These are phyloP conservation scores for Vultur gryphus DNA, from an alignment of 2,797 vertebrate genomes.

Conservation along the genomic window DNA sequence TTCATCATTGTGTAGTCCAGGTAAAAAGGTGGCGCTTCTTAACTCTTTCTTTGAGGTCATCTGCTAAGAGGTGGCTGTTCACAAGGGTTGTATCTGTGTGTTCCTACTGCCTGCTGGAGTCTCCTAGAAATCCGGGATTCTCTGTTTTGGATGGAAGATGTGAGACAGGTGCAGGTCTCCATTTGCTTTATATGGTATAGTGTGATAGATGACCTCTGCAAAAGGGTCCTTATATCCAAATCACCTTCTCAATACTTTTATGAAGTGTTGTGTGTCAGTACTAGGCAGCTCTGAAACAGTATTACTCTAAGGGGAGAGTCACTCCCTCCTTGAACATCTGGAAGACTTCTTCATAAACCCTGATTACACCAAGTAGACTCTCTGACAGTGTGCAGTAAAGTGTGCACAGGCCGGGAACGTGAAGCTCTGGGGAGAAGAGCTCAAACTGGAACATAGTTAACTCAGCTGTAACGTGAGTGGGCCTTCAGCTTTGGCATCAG, in stretches of 20 bases:
- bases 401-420: fast-evolving
- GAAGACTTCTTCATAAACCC: neutral
- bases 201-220: neutral
- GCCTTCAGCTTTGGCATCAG: neutral
- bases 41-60: neutral
- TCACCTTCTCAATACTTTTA: neutral
- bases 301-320: neutral
- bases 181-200: neutral
- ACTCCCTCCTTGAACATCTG: neutral
- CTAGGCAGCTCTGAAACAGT: neutral
- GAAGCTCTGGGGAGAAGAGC: neutral
- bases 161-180: neutral
- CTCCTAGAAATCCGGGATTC: neutral
- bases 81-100: neutral
- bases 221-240: neutral
- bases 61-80: neutral
- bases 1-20: neutral
- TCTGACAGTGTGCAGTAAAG: neutral
- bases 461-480: neutral
- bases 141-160: neutral
- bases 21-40: neutral
- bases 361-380: neutral
- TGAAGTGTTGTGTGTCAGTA: neutral
- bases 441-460: neutral
- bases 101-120: neutral